Percentiles rank a stretch among this genome's conserved stretches.
Evolutionary conservation across 2,797 vertebrate genomes (phyloP).

Genomic region (Geotrypetes seraphini): DNA sequence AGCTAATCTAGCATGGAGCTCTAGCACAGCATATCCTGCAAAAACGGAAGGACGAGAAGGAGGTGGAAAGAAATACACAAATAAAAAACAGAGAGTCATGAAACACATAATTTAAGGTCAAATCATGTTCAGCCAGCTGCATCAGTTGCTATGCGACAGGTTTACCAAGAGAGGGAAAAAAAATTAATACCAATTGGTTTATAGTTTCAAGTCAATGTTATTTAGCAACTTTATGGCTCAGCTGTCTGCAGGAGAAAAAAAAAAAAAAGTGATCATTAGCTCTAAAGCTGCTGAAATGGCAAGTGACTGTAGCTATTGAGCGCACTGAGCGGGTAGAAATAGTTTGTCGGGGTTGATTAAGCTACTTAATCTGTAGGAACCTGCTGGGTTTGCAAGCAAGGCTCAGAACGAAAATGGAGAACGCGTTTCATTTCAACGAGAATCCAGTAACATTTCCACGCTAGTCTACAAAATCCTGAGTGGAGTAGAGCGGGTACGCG

Average conservation of each 20-base stretch:
- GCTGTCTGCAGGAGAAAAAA: no score
- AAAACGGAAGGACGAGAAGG: constrained; percentile 6
- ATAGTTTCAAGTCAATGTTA: constrained; percentile 7
- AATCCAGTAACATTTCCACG: no score
- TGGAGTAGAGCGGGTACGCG: no score
- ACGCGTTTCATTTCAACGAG: no score
- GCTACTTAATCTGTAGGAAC: constrained; percentile 28
- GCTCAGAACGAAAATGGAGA: constrained; percentile 32
- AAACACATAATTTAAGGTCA: constrained; percentile 30
- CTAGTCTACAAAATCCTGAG: no score
- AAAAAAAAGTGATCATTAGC: constrained; percentile 19
- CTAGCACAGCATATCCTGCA: constrained; percentile 18
- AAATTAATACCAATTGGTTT: constrained; percentile 16
- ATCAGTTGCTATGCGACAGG: constrained; percentile 42
- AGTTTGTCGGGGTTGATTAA: constrained; percentile 30
- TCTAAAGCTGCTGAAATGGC: constrained; percentile 35
- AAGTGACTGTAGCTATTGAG: constrained; percentile 29
- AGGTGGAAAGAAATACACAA: not conserved
- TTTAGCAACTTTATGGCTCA: constrained; percentile 32
- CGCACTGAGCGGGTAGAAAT: constrained; percentile 18
- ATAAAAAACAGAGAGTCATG: constrained; percentile 5
- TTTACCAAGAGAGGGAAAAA: constrained; percentile 15
- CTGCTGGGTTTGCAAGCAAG: constrained; percentile 20
- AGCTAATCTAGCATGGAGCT: constrained; percentile 27
- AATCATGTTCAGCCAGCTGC: constrained; percentile 27